Evolutionary conservation across 2,113 vertebrate species (phyloP), one percentile per base, ranked within the genome.

Genomic region (Aspidoscelis tigris): DNA sequence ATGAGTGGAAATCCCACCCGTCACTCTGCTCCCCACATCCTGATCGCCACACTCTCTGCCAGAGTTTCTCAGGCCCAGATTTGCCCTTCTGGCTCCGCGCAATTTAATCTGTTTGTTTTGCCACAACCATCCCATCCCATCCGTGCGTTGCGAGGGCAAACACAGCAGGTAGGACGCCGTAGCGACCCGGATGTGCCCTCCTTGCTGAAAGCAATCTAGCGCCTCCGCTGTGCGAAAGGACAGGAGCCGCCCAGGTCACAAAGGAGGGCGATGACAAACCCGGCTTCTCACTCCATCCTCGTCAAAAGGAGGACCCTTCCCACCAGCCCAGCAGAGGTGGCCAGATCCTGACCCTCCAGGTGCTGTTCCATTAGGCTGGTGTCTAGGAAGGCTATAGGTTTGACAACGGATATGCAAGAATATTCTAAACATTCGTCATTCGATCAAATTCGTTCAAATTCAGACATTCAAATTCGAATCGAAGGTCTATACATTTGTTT

Each of bases 21-120:
- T 53, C 66, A 68, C 85, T 82, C 80, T 75, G 78, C 78, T 3
- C 75, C 33, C 85, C 68, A 65, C 69, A 86, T 86, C 85, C 75
- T 77, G 80, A 82, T 82, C 58, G 12, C 12, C 75, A 14, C n/a
- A 14, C 75, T n/a, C 73, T 21, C 2, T n/a, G 43, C 4, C 4
- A 7, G 47, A 71, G 53, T 79, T 76, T 43, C 20, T 44, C 43
- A 16, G 24, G 21, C n/a, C 4, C 7, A 33, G 77, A 18, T 21
- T 11, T 41, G 18, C 12, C 33, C 55, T 71, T n/a, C 65, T n/a
- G 18, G 11, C n/a, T 76, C 73, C 26, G 2, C 65, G 71, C 58
- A 72, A 86, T 22, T 73, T 41, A 53, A 74, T 68, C 80, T 86
- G 80, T 86, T 86, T 86, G 85, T 18, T 86, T 82, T 82, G 80